Evolutionary conservation across 2,888 invertebrate species (phyloP), one percentile per base, ranked within the genome.

Genomic region (Drosophila maculinotata): DNA sequence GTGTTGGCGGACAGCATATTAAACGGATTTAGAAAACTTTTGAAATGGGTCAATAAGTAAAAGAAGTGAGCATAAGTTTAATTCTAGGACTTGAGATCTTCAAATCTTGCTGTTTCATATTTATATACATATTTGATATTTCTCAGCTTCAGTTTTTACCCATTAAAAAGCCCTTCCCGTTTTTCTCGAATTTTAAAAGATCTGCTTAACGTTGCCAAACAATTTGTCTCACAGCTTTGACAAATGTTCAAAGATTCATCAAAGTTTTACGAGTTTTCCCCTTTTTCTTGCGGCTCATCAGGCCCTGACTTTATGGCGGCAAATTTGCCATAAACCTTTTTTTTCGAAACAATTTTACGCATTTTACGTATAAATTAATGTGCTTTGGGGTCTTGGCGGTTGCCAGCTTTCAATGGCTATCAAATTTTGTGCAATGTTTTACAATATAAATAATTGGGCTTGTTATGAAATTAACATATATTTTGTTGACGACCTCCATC

Each of bases 381-480:
- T 23, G 44, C 31, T 48, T 30, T 44, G 28, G 23, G 15, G 28
- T 23, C 44, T 15, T 1, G 15, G 25, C 17, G 28, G 33, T 41
- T 17, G 5, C 4, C 0, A 56, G 15, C 65, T 69, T 62, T 47
- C 54, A 47, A 31, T 48, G 48, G 38, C 33, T 52, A 49, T 53
- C 71, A 26, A 64, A 51, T 39, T 76, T 76, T 72, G 76, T 72
- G 76, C 76, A 72, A 71, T 65, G 76, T 72, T 58, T 54, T 35
- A 58, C 49, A 38, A 28, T 52, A 49, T 76, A 60, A 73, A 76
- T 73, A 76, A 76, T 73, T 73, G 72, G 28, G 41, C 76, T 73
- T 66, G 76, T 73, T 76, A 73, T 72, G 67, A 76, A 73, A 78
- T 78, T 74, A 63, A 74, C 75, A 74, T 75, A 74, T 69, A 73